Evolutionary conservation across 2,888 invertebrate genomes (phyloP), one percentile per base, ranked within the genome.

Genomic region (Tanypteryx hageni): DNA sequence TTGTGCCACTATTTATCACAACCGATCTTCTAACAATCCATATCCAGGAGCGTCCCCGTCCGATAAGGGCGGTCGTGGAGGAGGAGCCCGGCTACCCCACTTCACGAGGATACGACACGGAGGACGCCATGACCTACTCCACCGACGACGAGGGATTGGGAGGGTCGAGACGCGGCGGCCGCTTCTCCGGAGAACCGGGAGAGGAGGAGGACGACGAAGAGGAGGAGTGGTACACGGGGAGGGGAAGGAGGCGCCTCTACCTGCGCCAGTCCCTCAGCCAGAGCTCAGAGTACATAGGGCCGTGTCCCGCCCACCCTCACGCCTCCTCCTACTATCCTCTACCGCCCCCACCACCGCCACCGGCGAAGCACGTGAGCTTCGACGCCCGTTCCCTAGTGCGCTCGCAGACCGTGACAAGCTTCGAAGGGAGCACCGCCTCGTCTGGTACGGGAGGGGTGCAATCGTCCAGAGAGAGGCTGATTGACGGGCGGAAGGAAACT

Each of bases 341-440:
- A 44, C 93, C 93, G 61, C 93, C 93, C n/a, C 93, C 93, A 83
- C 94, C 92, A 56, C 94, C 93, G 10, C 94, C 94, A 85, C 93
- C 94, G 18, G 94, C 93, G 58, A 98, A 98, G 95, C 98, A 98
- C 95, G 98, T 98, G 64, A 98, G 98, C 94, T 98, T 98, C 92
- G 94, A 94, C 92, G 94, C 94, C n/a, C 93, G 94, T 0, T 94
- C 94, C 11, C 93, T 94, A 94, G 98, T 98, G 86, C 96, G 98
- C 92, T 98, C 98, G 8, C 98, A 98, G 94, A 98, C 98, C 0
- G 95, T 98, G 93, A 98, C 98, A 58, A 98, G 98, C 9, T 98
- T 98, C 94, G 98, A 98, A 94, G 97, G 97, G 94, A 96, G 97
- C 57, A 95, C 84, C 7, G 31, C 64, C 0, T 81, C 92, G 14